phyloP scores from a whole-genome alignment of 2,797 vertebrate species.

The Fistularia tabacaria region DNA sequence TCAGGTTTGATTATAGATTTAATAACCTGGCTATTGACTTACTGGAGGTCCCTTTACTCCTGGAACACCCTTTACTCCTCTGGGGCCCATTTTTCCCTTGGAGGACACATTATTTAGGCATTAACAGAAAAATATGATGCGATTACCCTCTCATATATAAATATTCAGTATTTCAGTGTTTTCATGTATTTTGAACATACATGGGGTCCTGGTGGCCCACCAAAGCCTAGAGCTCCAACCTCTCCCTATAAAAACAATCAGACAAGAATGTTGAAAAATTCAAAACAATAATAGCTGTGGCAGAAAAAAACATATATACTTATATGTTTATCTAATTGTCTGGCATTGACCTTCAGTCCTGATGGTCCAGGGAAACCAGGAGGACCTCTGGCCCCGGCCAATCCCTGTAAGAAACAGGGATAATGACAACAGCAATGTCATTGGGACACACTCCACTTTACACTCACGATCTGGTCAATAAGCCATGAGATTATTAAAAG shows the following conservation, averaged over 20 bases:
- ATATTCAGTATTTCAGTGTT: neutral
- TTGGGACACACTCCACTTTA: no score
- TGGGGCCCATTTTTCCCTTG: constrained; percentile 67
- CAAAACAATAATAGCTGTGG: neutral
- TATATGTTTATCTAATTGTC: neutral
- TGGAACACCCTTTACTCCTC: constrained; percentile 63
- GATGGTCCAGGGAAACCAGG: constrained; percentile 63
- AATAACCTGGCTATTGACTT: constrained; percentile 34
- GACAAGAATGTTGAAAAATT: neutral
- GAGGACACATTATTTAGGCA: constrained; percentile 4
- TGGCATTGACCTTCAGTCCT: constrained; percentile 63
- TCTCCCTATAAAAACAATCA: constrained; percentile 63
- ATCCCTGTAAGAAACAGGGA: constrained; percentile 56
- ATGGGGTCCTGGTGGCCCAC: constrained; percentile 65
- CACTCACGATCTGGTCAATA: neutral
- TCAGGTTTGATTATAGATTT: neutral
- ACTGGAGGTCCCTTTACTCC: constrained; percentile 76
- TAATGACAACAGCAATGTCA: neutral
- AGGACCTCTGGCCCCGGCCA: constrained; percentile 69
- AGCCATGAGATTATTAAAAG: neutral
- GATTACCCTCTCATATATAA: neutral
- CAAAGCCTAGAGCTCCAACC: constrained; percentile 61
- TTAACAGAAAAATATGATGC: neutral
- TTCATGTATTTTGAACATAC: constrained; percentile 47
- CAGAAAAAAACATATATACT: neutral